These are phyloP conservation scores for Pogonus chalceus DNA, from an alignment of 1,140 invertebrate genomes.

Conservation along the genomic window DNA sequence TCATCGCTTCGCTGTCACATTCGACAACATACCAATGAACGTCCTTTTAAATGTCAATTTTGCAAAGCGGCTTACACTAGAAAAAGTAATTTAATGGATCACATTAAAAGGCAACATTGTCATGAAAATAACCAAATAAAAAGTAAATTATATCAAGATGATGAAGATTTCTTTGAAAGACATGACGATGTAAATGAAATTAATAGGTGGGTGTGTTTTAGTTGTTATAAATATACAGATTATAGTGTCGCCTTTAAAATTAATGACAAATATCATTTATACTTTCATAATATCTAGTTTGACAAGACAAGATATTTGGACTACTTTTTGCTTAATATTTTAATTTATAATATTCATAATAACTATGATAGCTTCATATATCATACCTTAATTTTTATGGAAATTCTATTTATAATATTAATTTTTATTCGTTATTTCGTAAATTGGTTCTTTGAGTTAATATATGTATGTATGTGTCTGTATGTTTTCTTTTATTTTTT, in stretches of 20 bases:
- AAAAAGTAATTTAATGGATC: slow-evolving; percentile 46
- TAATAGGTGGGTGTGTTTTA: neutral
- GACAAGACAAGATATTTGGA: neutral
- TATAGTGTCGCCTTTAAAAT: neutral
- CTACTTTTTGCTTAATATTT: too few species aligned
- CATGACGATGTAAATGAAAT: neutral
- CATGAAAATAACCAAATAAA: neutral
- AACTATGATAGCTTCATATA: neutral
- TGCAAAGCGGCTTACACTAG: slow-evolving; percentile 56
- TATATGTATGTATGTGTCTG: neutral
- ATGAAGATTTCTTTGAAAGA: slow-evolving; percentile 4
- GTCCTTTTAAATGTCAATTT: slow-evolving; percentile 53
- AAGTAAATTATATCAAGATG: neutral
- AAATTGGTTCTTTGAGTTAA: too few species aligned
- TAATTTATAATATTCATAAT: neutral
- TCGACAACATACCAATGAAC: slow-evolving; percentile 64
- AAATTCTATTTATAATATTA: too few species aligned
- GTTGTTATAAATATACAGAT: neutral
- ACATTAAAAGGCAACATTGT: slow-evolving; percentile 39
- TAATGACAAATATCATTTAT: neutral
- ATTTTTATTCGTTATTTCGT: too few species aligned
- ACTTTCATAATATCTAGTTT: neutral
- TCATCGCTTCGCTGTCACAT: slow-evolving; percentile 57
- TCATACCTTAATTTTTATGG: neutral
- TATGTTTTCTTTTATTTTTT: neutral